These are phyloP conservation scores for Strigamia maritima DNA, from an alignment of 2,888 invertebrate genomes.

Conservation along the genomic window DNA sequence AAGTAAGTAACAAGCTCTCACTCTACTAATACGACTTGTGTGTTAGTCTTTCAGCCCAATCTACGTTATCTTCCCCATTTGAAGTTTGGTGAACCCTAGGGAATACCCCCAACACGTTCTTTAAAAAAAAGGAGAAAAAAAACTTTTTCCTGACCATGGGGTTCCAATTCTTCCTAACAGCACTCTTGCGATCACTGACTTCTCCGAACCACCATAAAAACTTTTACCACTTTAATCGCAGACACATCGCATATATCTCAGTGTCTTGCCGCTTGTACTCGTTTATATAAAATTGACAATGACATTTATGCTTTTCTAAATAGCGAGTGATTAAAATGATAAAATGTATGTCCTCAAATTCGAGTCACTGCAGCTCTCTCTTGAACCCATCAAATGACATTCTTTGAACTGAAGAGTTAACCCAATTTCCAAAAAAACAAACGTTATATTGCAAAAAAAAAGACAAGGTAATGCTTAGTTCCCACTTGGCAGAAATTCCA, in stretches of 20 bases:
- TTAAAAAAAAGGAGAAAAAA: not conserved
- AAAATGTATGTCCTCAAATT: not conserved
- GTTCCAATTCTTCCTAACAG: constrained; percentile 12
- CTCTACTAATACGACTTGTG: too few species aligned
- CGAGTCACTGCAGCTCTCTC: too few species aligned
- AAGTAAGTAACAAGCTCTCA: too few species aligned
- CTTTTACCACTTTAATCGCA: constrained; percentile 18
- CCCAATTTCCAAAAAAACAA: not conserved
- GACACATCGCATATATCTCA: not conserved
- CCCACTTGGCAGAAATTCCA: too few species aligned
- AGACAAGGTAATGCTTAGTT: too few species aligned
- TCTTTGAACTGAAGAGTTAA: not conserved
- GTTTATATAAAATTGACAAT: not conserved
- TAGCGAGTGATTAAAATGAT: too few species aligned
- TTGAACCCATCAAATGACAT: too few species aligned
- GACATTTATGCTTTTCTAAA: not conserved
- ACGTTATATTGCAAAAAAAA: not conserved
- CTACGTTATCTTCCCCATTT: constrained; percentile 4
- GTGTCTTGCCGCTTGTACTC: not conserved
- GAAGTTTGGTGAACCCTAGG: constrained; percentile 24
- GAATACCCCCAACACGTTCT: constrained; percentile 13
- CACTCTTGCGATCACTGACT: constrained; percentile 15
- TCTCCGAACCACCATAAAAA: not conserved
- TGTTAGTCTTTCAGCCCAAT: not conserved
- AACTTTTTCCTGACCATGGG: constrained; percentile 6